These are phyloP conservation scores for Dolichomitus sp. DNA, from an alignment of 2,888 invertebrate species.

Conservation along the genomic window DNA sequence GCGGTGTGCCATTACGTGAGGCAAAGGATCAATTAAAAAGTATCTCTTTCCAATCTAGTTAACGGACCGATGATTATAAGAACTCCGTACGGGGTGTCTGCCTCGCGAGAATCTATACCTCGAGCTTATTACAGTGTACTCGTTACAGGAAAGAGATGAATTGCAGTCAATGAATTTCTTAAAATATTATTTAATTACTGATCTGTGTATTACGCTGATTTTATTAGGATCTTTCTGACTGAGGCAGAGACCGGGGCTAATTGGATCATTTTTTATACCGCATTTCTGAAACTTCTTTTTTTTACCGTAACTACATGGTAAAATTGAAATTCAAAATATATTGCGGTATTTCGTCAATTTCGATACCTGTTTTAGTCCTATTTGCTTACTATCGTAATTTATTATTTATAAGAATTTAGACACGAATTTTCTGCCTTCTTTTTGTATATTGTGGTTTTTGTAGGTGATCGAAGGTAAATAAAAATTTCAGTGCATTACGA, in stretches of 20 bases:
- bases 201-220: neutral
- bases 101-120: constrained; percentile 15
- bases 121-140: constrained; percentile 21
- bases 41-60: constrained; percentile 67
- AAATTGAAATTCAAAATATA: neutral
- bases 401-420: too few relatives aligned
- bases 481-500: too few relatives aligned
- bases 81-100: constrained; percentile 11
- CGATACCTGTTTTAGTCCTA: too few relatives aligned
- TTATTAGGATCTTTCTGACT: neutral
- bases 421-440: too few relatives aligned
- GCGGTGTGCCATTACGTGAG: constrained; percentile 52
- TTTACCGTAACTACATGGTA: neutral
- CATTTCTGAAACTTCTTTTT: neutral
- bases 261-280: neutral
- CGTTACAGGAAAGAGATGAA: constrained; percentile 44
- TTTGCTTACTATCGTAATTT: too few relatives aligned
- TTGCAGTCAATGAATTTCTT: constrained; percentile 37
- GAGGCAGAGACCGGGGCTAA: neutral
- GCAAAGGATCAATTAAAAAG: constrained; percentile 66
- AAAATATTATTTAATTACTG: constrained; percentile 6
- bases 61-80: constrained; percentile 66
- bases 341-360: too few relatives aligned
- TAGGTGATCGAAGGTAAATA: too few relatives aligned
- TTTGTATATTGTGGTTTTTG: too few relatives aligned